phyloP scores from a whole-genome alignment of 2,797 vertebrate species.

The Lerista edwardsae region DNA sequence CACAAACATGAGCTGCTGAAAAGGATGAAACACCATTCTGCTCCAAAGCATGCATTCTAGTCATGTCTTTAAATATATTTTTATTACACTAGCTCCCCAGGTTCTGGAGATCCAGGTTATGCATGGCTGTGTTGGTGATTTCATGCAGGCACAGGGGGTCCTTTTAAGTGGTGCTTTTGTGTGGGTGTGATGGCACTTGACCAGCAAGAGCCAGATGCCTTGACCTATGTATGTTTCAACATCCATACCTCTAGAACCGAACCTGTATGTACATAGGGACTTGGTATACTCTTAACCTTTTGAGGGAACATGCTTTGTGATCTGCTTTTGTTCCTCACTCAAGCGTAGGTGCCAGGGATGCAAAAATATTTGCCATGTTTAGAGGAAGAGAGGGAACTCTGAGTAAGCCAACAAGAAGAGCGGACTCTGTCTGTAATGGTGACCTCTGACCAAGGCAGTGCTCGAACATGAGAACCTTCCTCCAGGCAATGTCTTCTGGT shows the following conservation, averaged over 20 bases:
- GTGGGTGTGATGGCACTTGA: no score
- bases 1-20: no score
- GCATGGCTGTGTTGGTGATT: no score
- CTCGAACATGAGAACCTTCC: not conserved
- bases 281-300: not conserved
- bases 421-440: not conserved
- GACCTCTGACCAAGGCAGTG: not conserved
- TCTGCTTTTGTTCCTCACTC: not conserved
- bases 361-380: no score
- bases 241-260: no score
- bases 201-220: no score
- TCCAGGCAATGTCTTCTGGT: not conserved
- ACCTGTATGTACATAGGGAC: no score
- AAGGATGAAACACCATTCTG: not conserved
- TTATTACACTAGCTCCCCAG: not conserved
- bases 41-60: not conserved
- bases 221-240: no score
- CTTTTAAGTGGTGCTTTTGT: no score
- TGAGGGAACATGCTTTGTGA: fast-evolving
- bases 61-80: not conserved
- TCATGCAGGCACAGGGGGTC: no score
- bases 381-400: not conserved
- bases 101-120: no score
- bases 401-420: not conserved
- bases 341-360: not conserved